These are phyloP conservation scores for Sinopyrophorus schimmeli DNA, from an alignment of 2,888 invertebrate species.

Conservation along the genomic window DNA sequence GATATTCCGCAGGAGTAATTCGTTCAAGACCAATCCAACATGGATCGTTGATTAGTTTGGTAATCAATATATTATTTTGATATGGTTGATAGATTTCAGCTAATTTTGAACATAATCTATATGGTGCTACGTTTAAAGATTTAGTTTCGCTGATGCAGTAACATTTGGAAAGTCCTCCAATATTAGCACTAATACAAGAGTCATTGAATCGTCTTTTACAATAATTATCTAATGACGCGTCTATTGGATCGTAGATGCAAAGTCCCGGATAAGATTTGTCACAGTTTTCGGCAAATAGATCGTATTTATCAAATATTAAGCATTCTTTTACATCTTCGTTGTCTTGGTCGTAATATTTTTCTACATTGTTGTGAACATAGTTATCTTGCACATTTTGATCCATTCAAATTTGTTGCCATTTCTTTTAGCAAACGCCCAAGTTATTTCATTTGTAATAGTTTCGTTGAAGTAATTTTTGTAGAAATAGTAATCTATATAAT, in stretches of 20 bases:
- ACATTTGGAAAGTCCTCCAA: constrained; percentile 3
- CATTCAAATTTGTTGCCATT: too few species aligned
- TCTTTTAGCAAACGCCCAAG: constrained; percentile 1
- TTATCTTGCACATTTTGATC: too few species aligned
- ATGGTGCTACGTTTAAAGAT: too few species aligned
- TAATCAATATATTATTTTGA: constrained; percentile 3
- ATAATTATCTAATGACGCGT: background rate
- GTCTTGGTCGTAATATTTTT: too few species aligned
- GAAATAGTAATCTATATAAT: constrained; percentile 7
- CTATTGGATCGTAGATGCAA: constrained; percentile 6
- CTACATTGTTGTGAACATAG: too few species aligned
- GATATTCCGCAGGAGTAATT: background rate
- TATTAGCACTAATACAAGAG: constrained; percentile 1
- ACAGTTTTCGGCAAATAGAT: constrained; percentile 7
- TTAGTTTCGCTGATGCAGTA: background rate
- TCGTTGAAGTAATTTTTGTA: background rate
- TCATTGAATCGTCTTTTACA: constrained; percentile 4
- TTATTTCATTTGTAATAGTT: constrained; percentile 2
- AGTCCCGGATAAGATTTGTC: constrained; percentile 2
- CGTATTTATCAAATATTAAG: background rate
- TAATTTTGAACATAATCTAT: constrained; percentile 4
- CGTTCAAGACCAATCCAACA: constrained; percentile 14
- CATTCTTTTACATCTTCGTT: constrained; percentile 1
- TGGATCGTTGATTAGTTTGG: background rate
- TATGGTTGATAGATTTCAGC: constrained; percentile 4